Evolutionary conservation across 2,888 invertebrate genomes (phyloP), one percentile per base, ranked within the genome.

Genomic region (Phaedon cochleariae): DNA sequence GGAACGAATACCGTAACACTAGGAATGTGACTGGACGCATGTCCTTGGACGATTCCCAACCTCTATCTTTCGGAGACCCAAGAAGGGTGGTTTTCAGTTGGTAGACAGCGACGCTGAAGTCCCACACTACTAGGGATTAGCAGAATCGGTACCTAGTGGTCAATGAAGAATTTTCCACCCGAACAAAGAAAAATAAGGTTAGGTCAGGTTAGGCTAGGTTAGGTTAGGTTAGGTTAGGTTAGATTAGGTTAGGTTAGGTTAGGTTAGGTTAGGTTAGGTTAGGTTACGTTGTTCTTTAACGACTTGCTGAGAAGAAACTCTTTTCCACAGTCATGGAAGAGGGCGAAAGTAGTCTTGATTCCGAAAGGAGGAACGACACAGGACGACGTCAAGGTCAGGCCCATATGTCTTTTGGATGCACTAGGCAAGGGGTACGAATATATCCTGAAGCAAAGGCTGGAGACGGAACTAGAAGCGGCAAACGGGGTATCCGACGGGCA

Each of bases 241-340:
- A 17, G 29, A 18, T 52, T 12, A 29, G 52, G 52, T 52, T 26
- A 52, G 52, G 29, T 52, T 52, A 26, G 52, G 52, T 52, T 9
- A 22, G 29, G 26, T 52, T 26, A 51, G 51, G 51, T 51, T 21
- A 49, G 49, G 34, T 34, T 34, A 34, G 34, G 34, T 34, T 34
- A 41, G 41, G 41, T 41, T 41, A 41, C 4, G 41, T 41, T 15
- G 41, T 15, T 41, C 7, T 3, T 7, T 34, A 34, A 34, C 34
- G 6, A 34, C 34, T 10, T 34, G 6, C 34, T 4, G 34, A 10
- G 10, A 34, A 4, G 10, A 34, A 34, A 34, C n/a, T n/a, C n/a
- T 34, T 34, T 34, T 10, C 34, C 34, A 7, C 3, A 7, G 34
- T 7, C 10, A 34, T 34, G 34, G 34, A 34, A 34, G 10, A 10